phyloP scores from a whole-genome alignment of 2,888 invertebrate species.

The Napeogenes inachia region DNA sequence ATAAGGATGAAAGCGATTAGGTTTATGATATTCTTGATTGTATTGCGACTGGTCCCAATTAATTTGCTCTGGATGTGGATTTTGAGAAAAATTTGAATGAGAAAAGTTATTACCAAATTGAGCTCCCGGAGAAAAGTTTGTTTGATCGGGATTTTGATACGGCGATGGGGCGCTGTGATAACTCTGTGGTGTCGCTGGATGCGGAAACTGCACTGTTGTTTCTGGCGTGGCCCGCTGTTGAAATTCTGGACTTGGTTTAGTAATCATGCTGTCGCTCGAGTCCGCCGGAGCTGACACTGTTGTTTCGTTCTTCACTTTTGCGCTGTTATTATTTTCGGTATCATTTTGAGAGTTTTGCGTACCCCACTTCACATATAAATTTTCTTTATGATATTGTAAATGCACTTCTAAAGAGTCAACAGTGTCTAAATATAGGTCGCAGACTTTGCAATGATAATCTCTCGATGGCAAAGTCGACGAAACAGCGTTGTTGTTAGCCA shows the following conservation, averaged over 20 bases:
- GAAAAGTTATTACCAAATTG: conserved; percentile 72
- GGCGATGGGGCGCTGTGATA: conserved; percentile 82
- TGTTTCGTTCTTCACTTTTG: conserved; percentile 77
- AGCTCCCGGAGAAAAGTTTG: conserved; percentile 75
- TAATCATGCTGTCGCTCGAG: conserved; percentile 83
- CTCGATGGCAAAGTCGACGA: conserved; percentile 76
- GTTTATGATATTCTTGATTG: conserved; percentile 66
- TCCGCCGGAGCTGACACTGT: conserved; percentile 85
- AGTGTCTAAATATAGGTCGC: conserved; percentile 85
- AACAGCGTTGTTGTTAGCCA: conserved; percentile 75
- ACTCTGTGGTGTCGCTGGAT: conserved; percentile 81
- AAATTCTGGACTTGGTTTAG: conserved; percentile 79
- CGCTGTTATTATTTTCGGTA: conserved; percentile 82
- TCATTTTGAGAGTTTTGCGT: conserved; percentile 77
- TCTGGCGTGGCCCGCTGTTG: conserved; percentile 78
- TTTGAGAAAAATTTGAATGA: conserved; percentile 72
- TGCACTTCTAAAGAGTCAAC: conserved; percentile 87
- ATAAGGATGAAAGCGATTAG: conserved; percentile 72
- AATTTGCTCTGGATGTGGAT: conserved; percentile 69
- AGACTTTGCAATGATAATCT: conserved; percentile 85
- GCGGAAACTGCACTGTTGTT: conserved; percentile 76
- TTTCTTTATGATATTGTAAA: conserved; percentile 87
- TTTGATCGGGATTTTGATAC: conserved; percentile 79
- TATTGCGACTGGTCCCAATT: conserved; percentile 72
- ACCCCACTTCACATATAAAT: conserved; percentile 85